Conservation (phyloP, 2,797 vertebrate genomes). For the Mareca penelope region DNA sequence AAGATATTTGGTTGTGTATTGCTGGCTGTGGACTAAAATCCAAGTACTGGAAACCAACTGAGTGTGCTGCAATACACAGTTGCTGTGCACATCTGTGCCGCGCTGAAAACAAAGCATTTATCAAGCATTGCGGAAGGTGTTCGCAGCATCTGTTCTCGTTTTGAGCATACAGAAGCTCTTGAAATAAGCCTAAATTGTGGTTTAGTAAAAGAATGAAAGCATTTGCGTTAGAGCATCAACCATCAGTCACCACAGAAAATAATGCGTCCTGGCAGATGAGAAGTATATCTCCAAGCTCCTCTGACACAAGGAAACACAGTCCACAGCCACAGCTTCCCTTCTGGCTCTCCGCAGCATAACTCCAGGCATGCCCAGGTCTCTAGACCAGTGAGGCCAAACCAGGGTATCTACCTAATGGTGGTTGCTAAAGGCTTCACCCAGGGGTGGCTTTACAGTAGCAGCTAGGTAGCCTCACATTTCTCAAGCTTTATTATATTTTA, state of each 20-base stretch:
- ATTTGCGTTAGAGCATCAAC: neutral
- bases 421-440: neutral
- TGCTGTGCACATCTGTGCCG: neutral
- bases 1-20: neutral
- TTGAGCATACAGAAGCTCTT: neutral
- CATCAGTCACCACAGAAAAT: neutral
- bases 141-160: neutral
- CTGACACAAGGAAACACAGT: neutral
- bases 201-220: neutral
- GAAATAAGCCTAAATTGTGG: neutral
- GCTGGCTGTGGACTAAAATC: constrained; percentile 1
- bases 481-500: neutral
- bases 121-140: neutral
- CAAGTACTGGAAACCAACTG: neutral
- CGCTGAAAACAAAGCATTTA: neutral
- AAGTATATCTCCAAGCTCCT: neutral
- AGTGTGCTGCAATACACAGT: neutral
- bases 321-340: neutral
- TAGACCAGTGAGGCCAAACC: neutral
- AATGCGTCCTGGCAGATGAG: neutral
- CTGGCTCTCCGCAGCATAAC: fast-evolving
- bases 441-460: neutral
- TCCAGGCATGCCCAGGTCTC: neutral
- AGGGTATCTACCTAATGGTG: neutral
- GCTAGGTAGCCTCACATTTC: neutral